Evolutionary conservation across 2,888 invertebrate species (phyloP), one percentile per base, ranked within the genome.

Genomic region (Leuctra nigra): DNA sequence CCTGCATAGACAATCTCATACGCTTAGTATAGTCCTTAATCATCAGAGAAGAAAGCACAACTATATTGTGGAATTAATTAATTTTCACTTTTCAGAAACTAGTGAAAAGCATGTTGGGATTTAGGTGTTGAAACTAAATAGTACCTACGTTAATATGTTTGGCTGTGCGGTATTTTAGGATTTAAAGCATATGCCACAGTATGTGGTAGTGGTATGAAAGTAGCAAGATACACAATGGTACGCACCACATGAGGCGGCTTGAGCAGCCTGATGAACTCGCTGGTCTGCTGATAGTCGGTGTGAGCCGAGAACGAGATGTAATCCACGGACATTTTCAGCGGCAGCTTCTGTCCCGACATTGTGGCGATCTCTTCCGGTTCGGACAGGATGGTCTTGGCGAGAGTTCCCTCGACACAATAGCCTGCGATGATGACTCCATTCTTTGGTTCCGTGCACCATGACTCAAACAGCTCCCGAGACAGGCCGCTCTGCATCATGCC

Each of bases 401-500:
- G 73, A 0, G 93, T 93, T 36, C 93, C 92, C 70, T 92, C 91
- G 1, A 92, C 91, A 70, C 91, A 91, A 69, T 92, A 92, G 63
- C 84, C 97, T 57, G 99, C 98, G 65, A 99, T 97, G 60, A 99
- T 98, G 61, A 94, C 93, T 0, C 99, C 99, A 72, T 99, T 99
- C 71, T 97, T 94, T 9, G 93, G 80, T 74, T 99, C 98, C 0
- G 95, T 92, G 72, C 99, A 99, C 99, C 99, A 99, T 9, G 86
- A 90, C 76, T 99, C 99, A 75, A 99, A 99, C 46, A 99, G 79
- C 70, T 99, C 99, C 29, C 98, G 77, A 0, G 96, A 97, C 20
- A 99, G 75, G 0, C 99, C 99, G 66, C 92, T 96, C 77, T 99
- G 99, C 92, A 99, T 92, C 98, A 99, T 99, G 69, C 99, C 99